Evolutionary conservation across 2,888 invertebrate genomes (phyloP).

Genomic region (Maniola hyperantus): DNA sequence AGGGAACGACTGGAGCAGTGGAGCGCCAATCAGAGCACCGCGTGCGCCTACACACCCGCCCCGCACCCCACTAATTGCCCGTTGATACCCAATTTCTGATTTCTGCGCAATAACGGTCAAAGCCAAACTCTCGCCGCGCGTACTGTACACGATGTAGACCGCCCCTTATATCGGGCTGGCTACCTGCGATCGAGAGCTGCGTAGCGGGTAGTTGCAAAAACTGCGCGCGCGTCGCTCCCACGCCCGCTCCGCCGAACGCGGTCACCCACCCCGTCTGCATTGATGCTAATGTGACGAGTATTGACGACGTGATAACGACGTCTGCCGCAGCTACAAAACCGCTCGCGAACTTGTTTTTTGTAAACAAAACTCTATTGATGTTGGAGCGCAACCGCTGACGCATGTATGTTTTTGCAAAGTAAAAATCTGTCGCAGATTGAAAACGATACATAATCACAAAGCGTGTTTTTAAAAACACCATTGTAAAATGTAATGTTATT

Average conservation of each 20-base stretch:
- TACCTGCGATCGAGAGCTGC: constrained; percentile 46
- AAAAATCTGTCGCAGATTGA: neutral
- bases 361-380: constrained; percentile 40
- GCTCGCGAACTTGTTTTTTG: constrained; percentile 43
- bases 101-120: no score
- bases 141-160: constrained; percentile 28
- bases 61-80: no score
- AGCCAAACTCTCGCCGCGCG: no score
- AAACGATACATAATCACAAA: no score
- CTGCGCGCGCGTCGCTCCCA: constrained; percentile 66
- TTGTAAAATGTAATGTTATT: no score
- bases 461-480: no score
- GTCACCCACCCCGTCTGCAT: constrained; percentile 65
- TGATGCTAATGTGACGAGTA: constrained; percentile 75
- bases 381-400: constrained; percentile 17
- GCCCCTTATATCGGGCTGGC: constrained; percentile 41
- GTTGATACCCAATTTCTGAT: no score
- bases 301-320: constrained; percentile 53
- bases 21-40: no score
- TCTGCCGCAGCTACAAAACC: constrained; percentile 37
- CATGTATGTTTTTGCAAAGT: neutral
- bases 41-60: no score
- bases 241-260: constrained; percentile 58
- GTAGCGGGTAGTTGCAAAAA: constrained; percentile 67
- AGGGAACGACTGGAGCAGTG: no score